Conservation (phyloP, 1,140 invertebrate species). For the Camponotus pennsylvanicus region DNA sequence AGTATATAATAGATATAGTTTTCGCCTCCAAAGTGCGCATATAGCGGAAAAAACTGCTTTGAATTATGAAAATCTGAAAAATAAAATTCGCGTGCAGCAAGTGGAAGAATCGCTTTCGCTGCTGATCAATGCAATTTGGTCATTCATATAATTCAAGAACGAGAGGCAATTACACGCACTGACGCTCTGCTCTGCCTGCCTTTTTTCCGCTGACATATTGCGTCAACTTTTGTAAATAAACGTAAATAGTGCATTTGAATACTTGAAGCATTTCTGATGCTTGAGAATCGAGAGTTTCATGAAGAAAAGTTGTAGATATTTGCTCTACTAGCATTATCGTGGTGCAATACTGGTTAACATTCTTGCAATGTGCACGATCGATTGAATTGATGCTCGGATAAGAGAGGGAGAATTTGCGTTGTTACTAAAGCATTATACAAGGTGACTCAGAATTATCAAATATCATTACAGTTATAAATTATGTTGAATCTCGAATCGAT, state of each 20-base stretch:
- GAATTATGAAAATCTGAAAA: not conserved
- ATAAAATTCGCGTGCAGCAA: not conserved
- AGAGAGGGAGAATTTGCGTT: not conserved
- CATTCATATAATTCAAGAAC: constrained; percentile 23
- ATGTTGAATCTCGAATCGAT: not conserved
- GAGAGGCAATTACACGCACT: not conserved
- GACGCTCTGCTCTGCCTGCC: not conserved
- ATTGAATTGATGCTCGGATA: constrained; percentile 1
- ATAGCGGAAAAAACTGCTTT: not conserved
- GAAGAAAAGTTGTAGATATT: not conserved
- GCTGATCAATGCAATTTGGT: constrained; percentile 9
- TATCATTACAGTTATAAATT: not conserved
- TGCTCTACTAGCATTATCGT: not conserved
- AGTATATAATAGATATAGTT: no score
- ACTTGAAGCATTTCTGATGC: not conserved
- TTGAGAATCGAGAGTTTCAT: not conserved
- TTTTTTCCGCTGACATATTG: not conserved
- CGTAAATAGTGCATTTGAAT: not conserved
- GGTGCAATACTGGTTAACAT: not conserved
- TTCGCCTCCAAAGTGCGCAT: no score
- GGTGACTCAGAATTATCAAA: not conserved
- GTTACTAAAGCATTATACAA: not conserved
- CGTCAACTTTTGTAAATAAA: not conserved
- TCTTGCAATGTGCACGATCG: not conserved
- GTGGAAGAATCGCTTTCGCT: constrained; percentile 34